phyloP scores from a whole-genome alignment of 2,797 vertebrate genomes.

The Sardinella longiceps region DNA sequence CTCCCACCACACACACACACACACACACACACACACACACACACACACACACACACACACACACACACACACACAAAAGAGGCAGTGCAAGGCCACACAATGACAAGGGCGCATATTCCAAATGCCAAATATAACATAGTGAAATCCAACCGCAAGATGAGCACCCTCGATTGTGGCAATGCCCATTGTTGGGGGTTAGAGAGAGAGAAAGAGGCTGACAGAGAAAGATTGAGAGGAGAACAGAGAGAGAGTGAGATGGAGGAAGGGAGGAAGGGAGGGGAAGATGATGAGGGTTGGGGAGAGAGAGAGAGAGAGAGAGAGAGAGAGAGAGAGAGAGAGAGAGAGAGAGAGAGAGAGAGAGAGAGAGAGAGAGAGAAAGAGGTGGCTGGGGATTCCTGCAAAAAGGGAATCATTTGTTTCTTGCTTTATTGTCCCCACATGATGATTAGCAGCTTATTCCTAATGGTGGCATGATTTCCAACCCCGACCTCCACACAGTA shows the following conservation, averaged over 20 bases:
- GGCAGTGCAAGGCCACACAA: slow-evolving; percentile 21
- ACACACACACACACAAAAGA: slow-evolving; percentile 15
- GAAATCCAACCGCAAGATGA: slow-evolving; percentile 35
- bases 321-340: neutral
- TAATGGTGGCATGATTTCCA: neutral
- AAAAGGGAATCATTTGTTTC: neutral
- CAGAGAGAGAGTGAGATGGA: neutral
- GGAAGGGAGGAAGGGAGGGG: neutral
- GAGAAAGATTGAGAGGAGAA: neutral
- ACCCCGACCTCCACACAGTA: neutral
- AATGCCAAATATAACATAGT: slow-evolving; percentile 46
- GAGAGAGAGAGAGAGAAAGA: neutral
- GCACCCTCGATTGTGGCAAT: slow-evolving; percentile 23
- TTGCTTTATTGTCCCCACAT: neutral
- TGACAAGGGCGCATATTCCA: slow-evolving; percentile 49
- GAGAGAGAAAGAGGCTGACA: neutral
- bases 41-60: neutral
- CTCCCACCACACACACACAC: neutral
- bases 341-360: neutral
- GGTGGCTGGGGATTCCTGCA: neutral
- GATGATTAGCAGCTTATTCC: neutral
- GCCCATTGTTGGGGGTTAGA: slow-evolving; percentile 33
- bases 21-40: neutral
- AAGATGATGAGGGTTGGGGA: slow-evolving; percentile 16
- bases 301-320: neutral